Percentiles rank a stretch among this genome's conserved stretches.
Evolutionary conservation across 2,888 invertebrate genomes (phyloP).

Genomic region (Callyntrura guangdongensis): DNA sequence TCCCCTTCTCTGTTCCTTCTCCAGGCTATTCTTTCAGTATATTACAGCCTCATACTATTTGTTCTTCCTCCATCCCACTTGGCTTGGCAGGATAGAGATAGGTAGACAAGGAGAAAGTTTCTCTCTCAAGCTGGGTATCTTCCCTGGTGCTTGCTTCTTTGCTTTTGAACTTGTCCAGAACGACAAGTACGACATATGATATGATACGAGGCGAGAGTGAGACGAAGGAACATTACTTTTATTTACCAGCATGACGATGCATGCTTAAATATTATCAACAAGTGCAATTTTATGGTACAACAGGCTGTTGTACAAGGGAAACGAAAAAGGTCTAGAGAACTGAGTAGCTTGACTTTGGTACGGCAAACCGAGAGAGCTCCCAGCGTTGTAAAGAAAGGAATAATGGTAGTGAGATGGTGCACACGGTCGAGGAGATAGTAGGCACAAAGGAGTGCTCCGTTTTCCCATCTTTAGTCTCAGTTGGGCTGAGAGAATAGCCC

Average conservation of each 20-base stretch:
- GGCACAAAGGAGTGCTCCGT: constrained; percentile 40
- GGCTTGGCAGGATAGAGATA: no score
- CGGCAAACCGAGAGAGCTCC: background rate
- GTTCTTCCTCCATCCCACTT: no score
- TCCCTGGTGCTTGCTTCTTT: background rate
- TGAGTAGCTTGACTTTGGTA: background rate
- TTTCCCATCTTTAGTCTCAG: constrained; percentile 44
- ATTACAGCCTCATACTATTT: background rate
- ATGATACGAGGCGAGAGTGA: constrained; percentile 18
- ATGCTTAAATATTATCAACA: constrained; percentile 55
- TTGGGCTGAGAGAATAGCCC: constrained; percentile 67
- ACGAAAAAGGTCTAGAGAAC: background rate
- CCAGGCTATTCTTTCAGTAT: constrained; percentile 25
- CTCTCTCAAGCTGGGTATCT: background rate
- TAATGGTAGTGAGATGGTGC: background rate
- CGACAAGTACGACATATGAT: background rate
- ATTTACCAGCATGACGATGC: constrained; percentile 2
- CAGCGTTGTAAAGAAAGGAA: background rate
- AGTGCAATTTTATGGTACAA: constrained; percentile 55
- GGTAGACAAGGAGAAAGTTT: background rate
- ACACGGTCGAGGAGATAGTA: background rate
- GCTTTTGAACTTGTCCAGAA: constrained; percentile 23
- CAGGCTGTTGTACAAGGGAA: constrained; percentile 32
- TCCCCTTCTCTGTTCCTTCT: constrained; percentile 6
- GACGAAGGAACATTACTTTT: background rate